Base-by-base conservation (phyloP, 2,113 vertebrate genomes). In the Anoura caudifer region DNA sequence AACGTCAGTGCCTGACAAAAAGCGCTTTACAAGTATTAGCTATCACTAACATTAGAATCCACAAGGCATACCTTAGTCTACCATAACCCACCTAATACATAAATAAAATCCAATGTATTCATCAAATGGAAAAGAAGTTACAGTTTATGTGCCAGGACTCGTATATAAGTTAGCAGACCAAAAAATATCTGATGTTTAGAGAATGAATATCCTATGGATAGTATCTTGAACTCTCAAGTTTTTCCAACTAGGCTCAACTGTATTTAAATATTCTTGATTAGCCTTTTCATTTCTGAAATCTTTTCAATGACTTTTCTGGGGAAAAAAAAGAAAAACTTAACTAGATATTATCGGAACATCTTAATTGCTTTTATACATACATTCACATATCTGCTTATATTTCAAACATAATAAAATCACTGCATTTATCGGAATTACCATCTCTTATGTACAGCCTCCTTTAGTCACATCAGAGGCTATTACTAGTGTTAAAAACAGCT, bases 161-260 rank as follows among this genome's bases (percentile, higher is more conserved):
- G 36, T 17, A 65, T 41, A 45, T 56, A 80, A 92, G 63, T 2
- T 50, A 43, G 89, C 33, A 91, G n/a, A 77, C 14, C 5, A 87
- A 41, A 94, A 95, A 92, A 69, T 8, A 79, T 31, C 47, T 65
- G 33, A 89, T 72, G 47, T 97, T 88, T 75, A 88, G 26, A 91
- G 50, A 69, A 80, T 54, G 26, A 91, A 16, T 80, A 59, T 72
- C n/a, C 93, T 33, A 61, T 54, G 26, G 20, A 63, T 59, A 82
- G 33, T 24, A 47, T 52, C 17, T 38, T 88, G 12, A 69, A 80
- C 63, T 24, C 9, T 61, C 28, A 92, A 31, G 20, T 93, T 83
- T 95, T 88, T 76, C 72, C 26, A 95, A 63, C 36, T 76, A 88
- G 43, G 50, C n/a, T 88, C 59, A 91, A 96, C 63, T 93, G 24